A percentile compares a stretch with the other conserved stretches of the same genome.
These are phyloP conservation scores for Cossypha dichroa DNA, from an alignment of 2,797 vertebrate genomes.

Conservation along the genomic window DNA sequence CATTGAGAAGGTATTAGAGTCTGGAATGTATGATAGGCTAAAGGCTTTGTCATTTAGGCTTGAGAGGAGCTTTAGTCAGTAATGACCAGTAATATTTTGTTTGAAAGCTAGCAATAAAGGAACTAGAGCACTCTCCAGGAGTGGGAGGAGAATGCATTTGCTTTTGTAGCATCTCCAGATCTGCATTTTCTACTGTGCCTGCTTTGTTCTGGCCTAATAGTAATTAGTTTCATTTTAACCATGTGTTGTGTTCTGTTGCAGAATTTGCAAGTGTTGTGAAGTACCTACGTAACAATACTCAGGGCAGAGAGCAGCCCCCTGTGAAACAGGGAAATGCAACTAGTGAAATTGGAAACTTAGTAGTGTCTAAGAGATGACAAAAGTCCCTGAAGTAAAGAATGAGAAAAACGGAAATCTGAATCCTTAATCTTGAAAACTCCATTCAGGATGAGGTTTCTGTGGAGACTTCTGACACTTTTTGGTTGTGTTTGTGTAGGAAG, in stretches of 20 bases:
- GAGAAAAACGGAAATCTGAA: background rate
- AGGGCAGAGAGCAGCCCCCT: background rate
- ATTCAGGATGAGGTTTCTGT: conserved; percentile 9
- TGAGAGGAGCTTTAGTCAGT: background rate
- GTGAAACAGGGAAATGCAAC: background rate
- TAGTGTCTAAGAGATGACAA: background rate
- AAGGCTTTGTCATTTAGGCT: conserved; percentile 19
- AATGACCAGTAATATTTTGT: background rate
- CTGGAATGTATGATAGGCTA: background rate
- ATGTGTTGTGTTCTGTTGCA: background rate
- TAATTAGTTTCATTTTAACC: background rate
- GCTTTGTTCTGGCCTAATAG: background rate
- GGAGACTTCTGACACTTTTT: background rate
- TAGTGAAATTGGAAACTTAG: background rate
- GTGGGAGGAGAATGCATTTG: background rate
- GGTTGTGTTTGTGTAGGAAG: conserved; percentile 27
- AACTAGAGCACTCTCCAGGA: background rate
- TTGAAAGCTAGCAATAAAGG: background rate
- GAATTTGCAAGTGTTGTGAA: background rate
- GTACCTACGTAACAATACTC: background rate
- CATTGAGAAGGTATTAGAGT: conserved; percentile 6
- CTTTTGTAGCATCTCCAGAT: background rate
- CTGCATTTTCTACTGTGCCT: background rate
- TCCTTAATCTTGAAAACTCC: background rate
- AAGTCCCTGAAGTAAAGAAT: background rate